These are phyloP conservation scores for Osmerus eperlanus DNA, from an alignment of 2,113 vertebrate species.

Conservation along the genomic window DNA sequence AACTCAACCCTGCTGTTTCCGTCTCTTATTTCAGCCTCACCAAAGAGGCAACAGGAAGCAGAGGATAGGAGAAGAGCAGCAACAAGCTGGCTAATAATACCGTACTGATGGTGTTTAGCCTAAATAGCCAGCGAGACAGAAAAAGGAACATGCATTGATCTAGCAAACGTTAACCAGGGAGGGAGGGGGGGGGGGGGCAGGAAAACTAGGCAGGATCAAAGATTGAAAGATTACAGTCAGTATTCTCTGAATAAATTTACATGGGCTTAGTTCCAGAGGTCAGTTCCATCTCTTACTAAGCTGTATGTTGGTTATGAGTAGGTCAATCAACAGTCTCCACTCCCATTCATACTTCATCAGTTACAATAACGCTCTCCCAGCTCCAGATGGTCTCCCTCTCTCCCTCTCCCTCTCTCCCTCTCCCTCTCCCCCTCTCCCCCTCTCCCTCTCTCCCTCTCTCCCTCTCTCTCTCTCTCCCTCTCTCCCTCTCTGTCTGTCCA, in stretches of 20 bases:
- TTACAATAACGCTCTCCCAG: background rate
- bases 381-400: background rate
- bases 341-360: too few species aligned
- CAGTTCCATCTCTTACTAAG: too few species aligned
- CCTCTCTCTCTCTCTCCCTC: background rate
- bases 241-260: too few species aligned
- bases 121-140: slow-evolving; percentile 6
- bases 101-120: background rate
- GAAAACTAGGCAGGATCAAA: too few species aligned
- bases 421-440: background rate
- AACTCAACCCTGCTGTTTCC: too few species aligned
- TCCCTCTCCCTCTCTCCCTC: background rate
- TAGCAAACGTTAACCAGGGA: too few species aligned
- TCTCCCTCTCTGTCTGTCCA: background rate
- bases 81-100: slow-evolving; percentile 1
- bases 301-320: too few species aligned
- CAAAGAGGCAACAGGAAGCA: background rate
- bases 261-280: too few species aligned
- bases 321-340: too few species aligned
- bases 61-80: background rate
- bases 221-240: too few species aligned
- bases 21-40: background rate
- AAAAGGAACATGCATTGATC: background rate
- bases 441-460: background rate
- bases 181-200: too few species aligned